Evolutionary conservation across 2,888 invertebrate genomes (phyloP), one percentile per base, ranked within the genome.

Genomic region (Sphecodes monilicornis): DNA sequence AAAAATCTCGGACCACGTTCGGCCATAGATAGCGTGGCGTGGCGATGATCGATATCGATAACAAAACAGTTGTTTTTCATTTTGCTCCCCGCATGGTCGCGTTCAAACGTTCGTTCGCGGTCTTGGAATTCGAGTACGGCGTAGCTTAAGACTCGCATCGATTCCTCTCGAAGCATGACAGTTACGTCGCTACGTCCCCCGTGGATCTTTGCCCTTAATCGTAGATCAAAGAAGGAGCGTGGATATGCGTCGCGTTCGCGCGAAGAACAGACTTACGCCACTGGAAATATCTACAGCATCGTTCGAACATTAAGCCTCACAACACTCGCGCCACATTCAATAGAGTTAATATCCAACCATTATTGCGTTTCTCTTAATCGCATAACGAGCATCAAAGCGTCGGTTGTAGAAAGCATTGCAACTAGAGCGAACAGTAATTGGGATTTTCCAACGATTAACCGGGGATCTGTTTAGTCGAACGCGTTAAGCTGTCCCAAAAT

Each of bases 21-120:
- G 10, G 13, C 57, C 57, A 1, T n/a, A 22, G 39, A 39, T 66
- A 11, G 8, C 66, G 36, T 10, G 39, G 68, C 13, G n/a, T 32
- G 18, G 36, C 36, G 22, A 36, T 16, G n/a, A 26, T 16, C 16
- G 22, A 69, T 69, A 5, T 26, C 41, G 41, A 41, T 36, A n/a
- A 41, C 32, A 4, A 36, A 68, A 41, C 36, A 68, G 69, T 41
- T 26, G 68, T 69, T 69, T n/a, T 16, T n/a, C 69, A 26, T 41
- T 41, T 26, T 41, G 29, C 29, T 16, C 26, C 70, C 43, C n/a
- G 54, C 71, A 78, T 87, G 46, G 70, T 87, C 29, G 79, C 83
- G 85, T 83, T 86, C 84, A 89, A 89, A 82, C 86, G 86, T 89
- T 80, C 80, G 36, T 80, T 71, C 80, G 77, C 75, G 68, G 43